phyloP scores from a whole-genome alignment of 2,888 invertebrate genomes.

The Schrankia costaestrigalis region DNA sequence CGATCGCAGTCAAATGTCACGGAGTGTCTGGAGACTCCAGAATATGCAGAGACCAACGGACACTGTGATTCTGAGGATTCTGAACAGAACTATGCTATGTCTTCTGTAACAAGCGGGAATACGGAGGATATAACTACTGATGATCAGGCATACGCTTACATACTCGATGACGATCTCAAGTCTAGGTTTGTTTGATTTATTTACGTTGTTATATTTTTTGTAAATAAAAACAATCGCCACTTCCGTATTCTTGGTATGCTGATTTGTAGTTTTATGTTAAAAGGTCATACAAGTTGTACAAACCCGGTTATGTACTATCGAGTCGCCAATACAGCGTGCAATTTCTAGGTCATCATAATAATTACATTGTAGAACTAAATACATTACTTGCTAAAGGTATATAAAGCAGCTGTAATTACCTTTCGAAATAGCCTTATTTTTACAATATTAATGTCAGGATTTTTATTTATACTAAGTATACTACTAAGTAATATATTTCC shows the following conservation, averaged over 20 bases:
- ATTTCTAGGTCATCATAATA: conserved; percentile 27
- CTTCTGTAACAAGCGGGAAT: conserved; percentile 61
- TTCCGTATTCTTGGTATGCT: conserved; percentile 25
- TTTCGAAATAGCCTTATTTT: conserved; percentile 7
- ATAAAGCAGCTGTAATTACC: conserved; percentile 7
- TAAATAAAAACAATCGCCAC: conserved; percentile 20
- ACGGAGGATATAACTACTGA: conserved; percentile 51
- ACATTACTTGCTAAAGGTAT: conserved; percentile 8
- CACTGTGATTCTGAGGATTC: conserved; percentile 68
- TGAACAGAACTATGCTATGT: conserved; percentile 64
- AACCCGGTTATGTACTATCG: conserved; percentile 25
- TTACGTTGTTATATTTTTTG: conserved; percentile 9
- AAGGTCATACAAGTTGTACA: conserved; percentile 30
- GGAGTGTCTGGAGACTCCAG: conserved; percentile 44
- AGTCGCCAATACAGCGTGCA: conserved; percentile 14
- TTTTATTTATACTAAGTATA: too few relatives aligned
- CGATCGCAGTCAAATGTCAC: conserved; percentile 72
- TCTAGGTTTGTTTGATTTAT: conserved; percentile 56
- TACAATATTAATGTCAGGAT: too few relatives aligned
- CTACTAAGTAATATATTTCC: too few relatives aligned
- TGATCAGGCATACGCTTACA: conserved; percentile 72
- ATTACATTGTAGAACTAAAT: conserved; percentile 10
- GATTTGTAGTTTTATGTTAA: conserved; percentile 23
- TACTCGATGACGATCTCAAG: conserved; percentile 72
- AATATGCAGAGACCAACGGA: conserved; percentile 48